These are phyloP conservation scores for Canis aureus DNA, from an alignment of 2,113 vertebrate genomes.

Conservation along the genomic window DNA sequence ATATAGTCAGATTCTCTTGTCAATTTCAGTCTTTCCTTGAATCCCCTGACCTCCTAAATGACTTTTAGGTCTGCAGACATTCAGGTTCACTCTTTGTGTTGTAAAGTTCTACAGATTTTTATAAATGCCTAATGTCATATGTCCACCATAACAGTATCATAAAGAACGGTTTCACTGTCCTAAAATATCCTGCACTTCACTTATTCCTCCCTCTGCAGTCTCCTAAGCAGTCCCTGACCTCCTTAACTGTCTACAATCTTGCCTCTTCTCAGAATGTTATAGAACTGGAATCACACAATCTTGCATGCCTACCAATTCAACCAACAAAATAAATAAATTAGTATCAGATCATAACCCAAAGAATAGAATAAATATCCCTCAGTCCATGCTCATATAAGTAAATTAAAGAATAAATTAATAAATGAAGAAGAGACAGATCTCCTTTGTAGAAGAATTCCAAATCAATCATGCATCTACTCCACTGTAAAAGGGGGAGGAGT, in stretches of 20 bases:
- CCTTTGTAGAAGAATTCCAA: not conserved
- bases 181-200: not conserved
- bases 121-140: not conserved
- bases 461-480: not conserved
- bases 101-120: not conserved
- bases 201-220: not conserved
- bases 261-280: not conserved
- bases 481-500: not conserved
- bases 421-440: not conserved
- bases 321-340: not conserved
- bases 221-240: not conserved
- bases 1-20: not conserved
- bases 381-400: not conserved
- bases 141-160: not conserved
- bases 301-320: not conserved
- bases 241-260: not conserved
- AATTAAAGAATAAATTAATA: not conserved
- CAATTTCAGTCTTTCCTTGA: not conserved
- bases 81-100: not conserved
- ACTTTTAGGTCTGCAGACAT: not conserved
- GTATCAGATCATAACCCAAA: not conserved
- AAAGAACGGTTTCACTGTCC: not conserved
- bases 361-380: not conserved
- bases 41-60: not conserved
- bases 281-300: not conserved